Conservation (phyloP, 2,888 invertebrate species). For the Dryomyza anilis region DNA sequence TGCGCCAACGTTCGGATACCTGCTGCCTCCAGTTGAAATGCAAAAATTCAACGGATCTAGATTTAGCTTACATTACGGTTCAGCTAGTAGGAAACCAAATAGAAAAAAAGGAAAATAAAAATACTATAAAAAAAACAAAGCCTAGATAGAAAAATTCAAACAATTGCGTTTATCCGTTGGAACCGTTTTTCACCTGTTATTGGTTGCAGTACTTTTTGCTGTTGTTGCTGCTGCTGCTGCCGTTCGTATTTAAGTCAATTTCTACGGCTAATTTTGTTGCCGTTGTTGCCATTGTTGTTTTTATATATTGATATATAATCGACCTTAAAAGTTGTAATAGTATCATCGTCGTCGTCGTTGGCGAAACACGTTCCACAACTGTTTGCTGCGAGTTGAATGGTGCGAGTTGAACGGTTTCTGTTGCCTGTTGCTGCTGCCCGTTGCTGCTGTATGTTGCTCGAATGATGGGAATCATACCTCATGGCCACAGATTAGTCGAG, state of each 20-base stretch:
- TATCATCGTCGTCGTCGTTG: background rate
- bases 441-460: no score
- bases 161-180: conserved; percentile 14
- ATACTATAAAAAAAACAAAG: no score
- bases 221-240: conserved; percentile 23
- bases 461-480: no score
- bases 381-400: background rate
- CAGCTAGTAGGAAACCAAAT: background rate
- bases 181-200: conserved; percentile 22
- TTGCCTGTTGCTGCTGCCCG: no score
- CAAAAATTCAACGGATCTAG: conserved; percentile 8
- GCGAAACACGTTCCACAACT: background rate
- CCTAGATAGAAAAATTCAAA: background rate
- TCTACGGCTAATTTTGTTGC: conserved; percentile 18
- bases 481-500: no score
- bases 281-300: background rate
- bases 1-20: background rate
- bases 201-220: conserved; percentile 8
- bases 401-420: no score
- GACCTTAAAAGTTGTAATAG: conserved; percentile 3
- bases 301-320: background rate
- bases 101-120: background rate
- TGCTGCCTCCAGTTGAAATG: background rate
- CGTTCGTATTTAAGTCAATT: conserved; percentile 16
- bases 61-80: background rate